Evolutionary conservation across 2,113 vertebrate species (phyloP), one percentile per base, ranked within the genome.

Genomic region (Clupea harengus): DNA sequence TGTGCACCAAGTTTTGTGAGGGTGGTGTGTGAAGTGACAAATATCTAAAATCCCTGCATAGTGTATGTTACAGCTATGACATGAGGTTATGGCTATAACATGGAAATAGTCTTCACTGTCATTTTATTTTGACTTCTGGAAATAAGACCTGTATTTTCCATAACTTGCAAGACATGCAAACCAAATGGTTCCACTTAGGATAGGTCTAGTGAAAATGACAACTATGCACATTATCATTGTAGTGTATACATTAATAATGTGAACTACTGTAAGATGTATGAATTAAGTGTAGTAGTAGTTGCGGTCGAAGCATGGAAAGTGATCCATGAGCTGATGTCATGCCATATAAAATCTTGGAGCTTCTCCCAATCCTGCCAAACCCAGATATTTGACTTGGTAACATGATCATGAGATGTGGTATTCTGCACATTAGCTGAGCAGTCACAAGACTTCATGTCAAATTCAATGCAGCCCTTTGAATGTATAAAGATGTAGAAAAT

Each of bases 151-250:
- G 82, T 54, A 83, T 83, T 50, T 52, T 45, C 32, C 81, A 84
- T 80, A 18, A 83, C 44, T 50, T 67, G 82, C 52, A 81, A 72
- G 52, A 83, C 84, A 84, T 46, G n/a, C 46, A 6, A 78, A 49
- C 44, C 86, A 82, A 87, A 86, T 81, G 39, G 44, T 84, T 86
- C 82, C 81, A 81, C 82, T 86, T 78, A 64, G 67, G 60, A 20
- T 88, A 81, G 83, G 72, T 81, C 84, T 32, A 78, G 84, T 32
- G 75, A 64, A 85, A 80, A 28, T 47, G 28, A 78, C 28, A 78
- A 78, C 28, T 78, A 28, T 72, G 64, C 25, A 8, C 39, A 44
- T 39, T 78, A 78, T 78, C 72, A 32, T 78, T 78, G 39, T 15
- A 78, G 72, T 39, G 72, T 78, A 32, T 15, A 39, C 28, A 13